Base-by-base conservation (phyloP, 2,797 vertebrate species). In the Cuculus canorus region DNA sequence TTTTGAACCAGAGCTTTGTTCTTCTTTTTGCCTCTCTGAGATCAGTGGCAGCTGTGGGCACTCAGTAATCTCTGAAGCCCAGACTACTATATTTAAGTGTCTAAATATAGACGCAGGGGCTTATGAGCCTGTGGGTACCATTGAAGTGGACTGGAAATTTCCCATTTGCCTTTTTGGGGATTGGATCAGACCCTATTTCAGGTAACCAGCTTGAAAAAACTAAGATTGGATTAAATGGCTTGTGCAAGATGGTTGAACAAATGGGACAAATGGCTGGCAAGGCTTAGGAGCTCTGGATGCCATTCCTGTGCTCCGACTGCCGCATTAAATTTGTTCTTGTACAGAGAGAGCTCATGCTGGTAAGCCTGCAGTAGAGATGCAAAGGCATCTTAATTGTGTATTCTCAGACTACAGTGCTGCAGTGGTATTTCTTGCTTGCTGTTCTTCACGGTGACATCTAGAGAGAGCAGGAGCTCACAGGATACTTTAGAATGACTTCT, bases 141-240 rank as follows among this genome's bases (percentile, higher is more conserved):
- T 28, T 81, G 82, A 92, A 93, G 85, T 70, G 33, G 52, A 63
- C 80, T 95, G 91, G 92, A 96, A 94, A 92, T 63, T 93, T 94
- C 93, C 82, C 85, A 82, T 92, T 94, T 95, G 91, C 91, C 87
- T 94, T 80, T 76, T 52, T 76, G 70, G 77, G 78, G 81, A 28
- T 94, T 93, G 93, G 86, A 60, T 88, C 68, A 86, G 88, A 39
- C 79, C 92, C 82, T 96, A 92, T 97, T 96, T 97, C 93, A 97
- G 93, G 89, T 95, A 96, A 92, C 85, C 41, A 78, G 71, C 85
- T 90, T 60, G 61, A 11, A 52, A 48, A 89, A 78, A 65, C 50
- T 4, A 54, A 66, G 85, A 70, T 30, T 43, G 73, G 88, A 90
- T 94, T 81, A 73, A 90, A 80, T 48, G 59, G 47, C 90, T 79